phyloP scores from a whole-genome alignment of 2,888 invertebrate genomes.

The Oscheius sp. region DNA sequence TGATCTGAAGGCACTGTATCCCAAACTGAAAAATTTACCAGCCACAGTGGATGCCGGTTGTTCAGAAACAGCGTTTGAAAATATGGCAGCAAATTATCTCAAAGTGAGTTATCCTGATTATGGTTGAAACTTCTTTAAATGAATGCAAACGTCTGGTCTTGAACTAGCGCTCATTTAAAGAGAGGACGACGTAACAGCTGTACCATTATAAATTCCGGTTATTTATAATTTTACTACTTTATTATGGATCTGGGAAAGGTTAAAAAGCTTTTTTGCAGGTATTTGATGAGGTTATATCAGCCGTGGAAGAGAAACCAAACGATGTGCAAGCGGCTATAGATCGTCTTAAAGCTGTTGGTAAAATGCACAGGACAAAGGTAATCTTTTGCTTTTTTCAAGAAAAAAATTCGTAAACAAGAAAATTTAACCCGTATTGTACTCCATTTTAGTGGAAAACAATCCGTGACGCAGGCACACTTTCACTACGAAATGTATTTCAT shows the following conservation, averaged over 20 bases:
- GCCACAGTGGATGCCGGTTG: constrained; percentile 54
- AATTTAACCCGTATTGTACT: too few relatives aligned
- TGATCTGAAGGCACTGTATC: constrained; percentile 59
- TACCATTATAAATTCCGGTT: not conserved
- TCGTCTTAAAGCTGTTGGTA: constrained; percentile 65
- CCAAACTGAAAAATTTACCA: constrained; percentile 63
- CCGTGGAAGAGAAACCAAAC: constrained; percentile 69
- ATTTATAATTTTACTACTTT: not conserved
- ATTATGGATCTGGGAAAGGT: not conserved
- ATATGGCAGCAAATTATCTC: constrained; percentile 61
- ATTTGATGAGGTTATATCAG: constrained; percentile 71
- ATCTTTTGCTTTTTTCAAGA: not conserved
- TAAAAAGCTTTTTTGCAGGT: constrained; percentile 56
- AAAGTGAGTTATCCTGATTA: constrained; percentile 63
- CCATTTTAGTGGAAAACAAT: too few relatives aligned
- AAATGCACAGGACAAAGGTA: constrained; percentile 70
- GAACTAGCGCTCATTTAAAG: not conserved
- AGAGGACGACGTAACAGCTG: not conserved
- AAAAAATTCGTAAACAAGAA: not conserved
- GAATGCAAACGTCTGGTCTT: too few relatives aligned
- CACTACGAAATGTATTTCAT: too few relatives aligned
- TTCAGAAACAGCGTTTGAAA: constrained; percentile 62
- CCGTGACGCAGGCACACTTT: too few relatives aligned
- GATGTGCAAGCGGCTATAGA: constrained; percentile 68
- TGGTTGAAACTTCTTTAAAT: too few relatives aligned